Conservation (phyloP, 2,113 vertebrate species). For the Isurus oxyrinchus region DNA sequence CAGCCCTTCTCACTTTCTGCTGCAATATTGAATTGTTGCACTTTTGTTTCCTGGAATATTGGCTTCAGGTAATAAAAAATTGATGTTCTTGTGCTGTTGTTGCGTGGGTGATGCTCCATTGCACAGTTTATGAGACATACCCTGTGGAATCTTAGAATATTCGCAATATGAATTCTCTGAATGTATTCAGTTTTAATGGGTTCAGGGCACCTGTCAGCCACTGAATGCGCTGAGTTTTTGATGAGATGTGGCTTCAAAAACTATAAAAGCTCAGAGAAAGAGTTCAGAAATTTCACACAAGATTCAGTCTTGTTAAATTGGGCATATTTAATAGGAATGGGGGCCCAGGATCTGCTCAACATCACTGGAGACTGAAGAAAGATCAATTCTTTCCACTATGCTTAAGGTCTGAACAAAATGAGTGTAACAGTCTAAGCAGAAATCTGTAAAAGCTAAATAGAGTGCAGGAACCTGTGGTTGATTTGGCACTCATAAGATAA, state of each 20-base stretch:
- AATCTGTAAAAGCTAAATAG: slow-evolving; percentile 13
- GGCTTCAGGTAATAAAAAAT: slow-evolving; percentile 31
- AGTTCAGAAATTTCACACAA: slow-evolving; percentile 15
- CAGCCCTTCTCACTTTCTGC: background rate
- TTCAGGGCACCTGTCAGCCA: slow-evolving; percentile 31
- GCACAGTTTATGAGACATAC: slow-evolving; percentile 18
- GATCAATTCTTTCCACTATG: background rate
- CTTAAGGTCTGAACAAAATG: slow-evolving; percentile 14
- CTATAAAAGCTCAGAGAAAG: background rate
- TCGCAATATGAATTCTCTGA: slow-evolving; percentile 29
- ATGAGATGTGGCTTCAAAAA: slow-evolving; percentile 5
- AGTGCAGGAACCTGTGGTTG: background rate
- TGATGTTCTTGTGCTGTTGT: slow-evolving; percentile 5
- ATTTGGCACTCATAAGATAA: slow-evolving; percentile 16
- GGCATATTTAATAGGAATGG: background rate
- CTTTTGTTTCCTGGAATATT: slow-evolving; percentile 20
- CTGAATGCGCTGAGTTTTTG: background rate
- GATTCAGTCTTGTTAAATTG: slow-evolving; percentile 18
- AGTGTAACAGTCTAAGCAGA: background rate
- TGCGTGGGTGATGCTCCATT: slow-evolving; percentile 7
- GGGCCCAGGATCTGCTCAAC: background rate
- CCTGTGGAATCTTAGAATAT: slow-evolving; percentile 9
- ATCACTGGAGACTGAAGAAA: background rate
- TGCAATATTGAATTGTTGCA: slow-evolving; percentile 26
- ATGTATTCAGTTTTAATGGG: slow-evolving; percentile 28